These are phyloP conservation scores for Probaryconus sp. DNA, from an alignment of 1,140 invertebrate species.

Conservation along the genomic window DNA sequence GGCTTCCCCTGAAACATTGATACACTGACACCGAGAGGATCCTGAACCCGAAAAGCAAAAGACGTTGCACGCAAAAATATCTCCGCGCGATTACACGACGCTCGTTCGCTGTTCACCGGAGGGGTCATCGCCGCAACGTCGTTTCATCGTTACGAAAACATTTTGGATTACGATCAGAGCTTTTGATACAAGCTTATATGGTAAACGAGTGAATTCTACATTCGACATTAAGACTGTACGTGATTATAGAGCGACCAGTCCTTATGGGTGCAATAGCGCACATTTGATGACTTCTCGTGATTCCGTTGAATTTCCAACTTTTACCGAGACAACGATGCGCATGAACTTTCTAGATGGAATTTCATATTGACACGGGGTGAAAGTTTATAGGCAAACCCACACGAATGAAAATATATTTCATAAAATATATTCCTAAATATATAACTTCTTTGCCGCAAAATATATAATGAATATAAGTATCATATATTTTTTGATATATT, in stretches of 20 bases:
- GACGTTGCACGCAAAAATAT: conserved; percentile 28
- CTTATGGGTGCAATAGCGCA: conserved; percentile 69
- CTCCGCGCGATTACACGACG: conserved; percentile 67
- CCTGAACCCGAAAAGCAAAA: conserved; percentile 6
- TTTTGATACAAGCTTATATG: conserved; percentile 76
- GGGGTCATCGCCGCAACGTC: conserved; percentile 67
- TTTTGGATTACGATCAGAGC: conserved; percentile 74
- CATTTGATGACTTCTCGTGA: conserved; percentile 21
- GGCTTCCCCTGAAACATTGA: conserved; percentile 23
- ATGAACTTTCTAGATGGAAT: too few species aligned
- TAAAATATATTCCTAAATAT: too few species aligned
- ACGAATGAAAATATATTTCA: too few species aligned
- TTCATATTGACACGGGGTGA: too few species aligned
- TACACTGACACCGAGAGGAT: conserved; percentile 19
- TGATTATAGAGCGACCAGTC: conserved; percentile 69
- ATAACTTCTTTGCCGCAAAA: too few species aligned
- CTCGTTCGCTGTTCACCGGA: conserved; percentile 66
- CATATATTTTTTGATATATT: too few species aligned
- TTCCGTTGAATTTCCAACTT: conserved; percentile 16
- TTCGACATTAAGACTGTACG: conserved; percentile 76
- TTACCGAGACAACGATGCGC: too few species aligned
- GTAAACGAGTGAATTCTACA: conserved; percentile 74
- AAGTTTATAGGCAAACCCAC: too few species aligned
- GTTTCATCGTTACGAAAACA: conserved; percentile 61
- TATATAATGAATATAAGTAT: too few species aligned